A percentile compares a stretch with the other conserved stretches of the same genome.
Conservation (phyloP, 2,888 invertebrate species). For the Arctia plantaginis region DNA sequence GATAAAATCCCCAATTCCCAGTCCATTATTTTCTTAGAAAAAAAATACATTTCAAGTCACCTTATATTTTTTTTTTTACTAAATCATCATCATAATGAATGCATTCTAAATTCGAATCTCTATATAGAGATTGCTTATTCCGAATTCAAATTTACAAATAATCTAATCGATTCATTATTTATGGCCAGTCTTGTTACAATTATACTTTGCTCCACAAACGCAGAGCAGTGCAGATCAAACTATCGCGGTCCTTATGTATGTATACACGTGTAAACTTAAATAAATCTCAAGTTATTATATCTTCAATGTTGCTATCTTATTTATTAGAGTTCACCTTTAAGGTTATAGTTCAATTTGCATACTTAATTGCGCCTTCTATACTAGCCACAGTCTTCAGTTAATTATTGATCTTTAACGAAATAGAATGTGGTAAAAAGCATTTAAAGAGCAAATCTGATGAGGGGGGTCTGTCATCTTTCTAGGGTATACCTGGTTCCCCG, state of each 20-base stretch:
- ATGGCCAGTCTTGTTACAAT: background rate
- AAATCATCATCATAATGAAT: too few species aligned
- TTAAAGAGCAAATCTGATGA: too few species aligned
- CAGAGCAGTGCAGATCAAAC: background rate
- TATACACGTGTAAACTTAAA: background rate
- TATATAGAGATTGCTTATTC: background rate
- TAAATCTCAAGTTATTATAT: background rate
- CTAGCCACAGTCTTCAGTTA: background rate
- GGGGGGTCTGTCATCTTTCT: too few species aligned
- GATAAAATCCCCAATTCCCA: too few species aligned
- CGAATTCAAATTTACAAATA: background rate
- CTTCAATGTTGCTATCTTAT: background rate
- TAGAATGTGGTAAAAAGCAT: background rate
- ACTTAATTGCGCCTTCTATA: background rate
- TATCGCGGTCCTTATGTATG: background rate
- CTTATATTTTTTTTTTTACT: too few species aligned
- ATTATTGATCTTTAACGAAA: background rate
- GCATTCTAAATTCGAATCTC: too few species aligned
- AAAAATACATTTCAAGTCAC: too few species aligned
- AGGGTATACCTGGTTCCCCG: too few species aligned
- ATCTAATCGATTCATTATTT: background rate
- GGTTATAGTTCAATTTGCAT: conserved; percentile 2
- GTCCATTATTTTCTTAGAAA: too few species aligned
- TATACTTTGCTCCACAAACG: background rate
- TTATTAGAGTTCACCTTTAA: background rate